Conservation (phyloP, 2,888 invertebrate species). For the Plagodis pulveraria region DNA sequence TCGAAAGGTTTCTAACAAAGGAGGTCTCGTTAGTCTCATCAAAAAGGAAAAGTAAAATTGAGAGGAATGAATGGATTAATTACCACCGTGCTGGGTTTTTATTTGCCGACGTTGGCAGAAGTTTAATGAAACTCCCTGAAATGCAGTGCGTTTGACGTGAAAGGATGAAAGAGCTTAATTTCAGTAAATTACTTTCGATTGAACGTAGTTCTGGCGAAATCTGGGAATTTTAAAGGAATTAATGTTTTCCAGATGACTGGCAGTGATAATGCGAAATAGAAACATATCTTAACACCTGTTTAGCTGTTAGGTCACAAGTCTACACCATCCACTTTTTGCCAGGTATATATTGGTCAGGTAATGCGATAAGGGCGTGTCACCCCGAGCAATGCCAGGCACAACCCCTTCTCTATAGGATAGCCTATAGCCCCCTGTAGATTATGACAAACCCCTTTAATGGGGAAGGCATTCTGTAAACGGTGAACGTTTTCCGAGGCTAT, state of each 20-base stretch:
- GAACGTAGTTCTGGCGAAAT: background rate
- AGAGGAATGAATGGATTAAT: conserved; percentile 46
- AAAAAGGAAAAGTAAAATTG: conserved; percentile 39
- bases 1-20: conserved; percentile 27
- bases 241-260: background rate
- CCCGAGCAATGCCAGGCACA: no score
- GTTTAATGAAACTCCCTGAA: conserved; percentile 11
- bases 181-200: conserved; percentile 1
- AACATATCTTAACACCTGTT: no score
- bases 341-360: no score
- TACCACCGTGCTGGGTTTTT: conserved; percentile 38
- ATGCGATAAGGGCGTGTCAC: no score
- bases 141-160: conserved; percentile 5
- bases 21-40: conserved; percentile 29
- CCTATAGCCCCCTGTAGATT: no score
- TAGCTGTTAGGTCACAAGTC: no score
- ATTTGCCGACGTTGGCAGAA: conserved; percentile 27
- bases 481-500: no score
- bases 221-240: background rate
- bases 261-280: no score
- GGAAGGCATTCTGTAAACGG: no score
- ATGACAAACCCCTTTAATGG: no score
- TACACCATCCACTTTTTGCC: no score
- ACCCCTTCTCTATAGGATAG: no score
- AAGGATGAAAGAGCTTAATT: conserved; percentile 1